Evolutionary conservation across 2,797 vertebrate species (phyloP).

Genomic region (Apodemus agrarius): DNA sequence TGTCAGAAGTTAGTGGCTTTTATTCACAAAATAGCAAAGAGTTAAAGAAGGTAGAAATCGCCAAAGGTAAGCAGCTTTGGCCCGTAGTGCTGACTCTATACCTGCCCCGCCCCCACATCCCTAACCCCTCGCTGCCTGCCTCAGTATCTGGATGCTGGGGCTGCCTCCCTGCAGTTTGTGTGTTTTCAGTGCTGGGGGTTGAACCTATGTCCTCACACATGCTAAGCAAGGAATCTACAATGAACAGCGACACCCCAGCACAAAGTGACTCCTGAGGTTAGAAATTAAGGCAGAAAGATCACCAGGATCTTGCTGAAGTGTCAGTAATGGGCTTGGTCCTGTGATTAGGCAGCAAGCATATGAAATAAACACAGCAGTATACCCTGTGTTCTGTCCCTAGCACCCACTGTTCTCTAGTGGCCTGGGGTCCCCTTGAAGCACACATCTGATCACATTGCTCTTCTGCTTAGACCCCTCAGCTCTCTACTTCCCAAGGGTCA

Average conservation of each 20-base stretch:
- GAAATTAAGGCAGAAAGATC: constrained; percentile 29
- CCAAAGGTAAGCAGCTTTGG: background rate
- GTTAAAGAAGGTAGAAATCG: background rate
- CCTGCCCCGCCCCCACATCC: too few relatives aligned
- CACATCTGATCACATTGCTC: background rate
- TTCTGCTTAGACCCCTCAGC: background rate
- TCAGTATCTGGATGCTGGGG: background rate
- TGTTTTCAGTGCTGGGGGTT: background rate
- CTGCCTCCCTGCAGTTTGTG: too few relatives aligned
- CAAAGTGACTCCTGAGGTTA: constrained; percentile 90
- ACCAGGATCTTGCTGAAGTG: background rate
- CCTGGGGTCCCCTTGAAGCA: background rate
- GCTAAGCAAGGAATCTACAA: background rate
- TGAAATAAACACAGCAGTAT: background rate
- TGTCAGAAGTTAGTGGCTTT: background rate
- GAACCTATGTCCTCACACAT: background rate
- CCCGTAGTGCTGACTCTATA: background rate
- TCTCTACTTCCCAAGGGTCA: background rate
- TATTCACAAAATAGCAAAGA: background rate
- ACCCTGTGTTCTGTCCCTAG: background rate
- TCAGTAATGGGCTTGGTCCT: background rate
- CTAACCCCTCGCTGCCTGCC: background rate
- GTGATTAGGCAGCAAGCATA: background rate
- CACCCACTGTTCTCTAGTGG: background rate
- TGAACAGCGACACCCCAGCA: background rate